phyloP scores from a whole-genome alignment of 92 coral and sea anemone species.

The Umimayanthus kanabou region DNA sequence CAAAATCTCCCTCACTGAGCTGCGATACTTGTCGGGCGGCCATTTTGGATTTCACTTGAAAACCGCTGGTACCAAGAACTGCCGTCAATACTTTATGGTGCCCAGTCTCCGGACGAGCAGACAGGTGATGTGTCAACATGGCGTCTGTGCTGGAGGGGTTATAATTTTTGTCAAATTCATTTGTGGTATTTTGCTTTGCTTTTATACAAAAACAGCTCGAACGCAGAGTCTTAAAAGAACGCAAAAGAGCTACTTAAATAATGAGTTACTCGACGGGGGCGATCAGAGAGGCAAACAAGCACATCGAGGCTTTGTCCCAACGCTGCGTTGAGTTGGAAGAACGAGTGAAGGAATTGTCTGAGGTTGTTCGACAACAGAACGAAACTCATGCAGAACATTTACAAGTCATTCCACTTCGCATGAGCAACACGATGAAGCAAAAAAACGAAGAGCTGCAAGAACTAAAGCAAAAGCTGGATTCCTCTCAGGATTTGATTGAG shows the following conservation, averaged over 20 bases:
- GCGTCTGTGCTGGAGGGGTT: conserved; percentile 8
- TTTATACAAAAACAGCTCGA: neutral
- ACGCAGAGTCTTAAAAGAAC: neutral
- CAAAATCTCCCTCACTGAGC: conserved; percentile 56
- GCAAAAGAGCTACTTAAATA: neutral
- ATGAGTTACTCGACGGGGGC: conserved; percentile 86
- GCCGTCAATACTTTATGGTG: neutral
- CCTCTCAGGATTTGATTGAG: conserved; percentile 58
- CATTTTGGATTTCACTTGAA: conserved; percentile 53
- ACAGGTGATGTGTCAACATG: conserved; percentile 25
- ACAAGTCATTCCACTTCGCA: conserved; percentile 84
- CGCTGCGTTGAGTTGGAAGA: conserved; percentile 82
- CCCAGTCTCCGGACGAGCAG: conserved; percentile 34
- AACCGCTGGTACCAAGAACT: conserved; percentile 50
- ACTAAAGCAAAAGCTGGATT: conserved; percentile 56
- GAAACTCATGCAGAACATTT: conserved; percentile 82
- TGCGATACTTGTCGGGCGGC: conserved; percentile 48
- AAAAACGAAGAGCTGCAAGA: conserved; percentile 87
- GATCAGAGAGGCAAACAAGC: conserved; percentile 92
- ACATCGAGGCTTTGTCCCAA: conserved; percentile 78
- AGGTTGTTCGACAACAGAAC: conserved; percentile 72
- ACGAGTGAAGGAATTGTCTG: conserved; percentile 76
- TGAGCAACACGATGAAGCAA: conserved; percentile 79
- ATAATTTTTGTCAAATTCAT: conserved; percentile 4
- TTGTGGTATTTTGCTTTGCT: neutral